phyloP scores from a whole-genome alignment of 2,797 vertebrate species.

The Morus bassanus region DNA sequence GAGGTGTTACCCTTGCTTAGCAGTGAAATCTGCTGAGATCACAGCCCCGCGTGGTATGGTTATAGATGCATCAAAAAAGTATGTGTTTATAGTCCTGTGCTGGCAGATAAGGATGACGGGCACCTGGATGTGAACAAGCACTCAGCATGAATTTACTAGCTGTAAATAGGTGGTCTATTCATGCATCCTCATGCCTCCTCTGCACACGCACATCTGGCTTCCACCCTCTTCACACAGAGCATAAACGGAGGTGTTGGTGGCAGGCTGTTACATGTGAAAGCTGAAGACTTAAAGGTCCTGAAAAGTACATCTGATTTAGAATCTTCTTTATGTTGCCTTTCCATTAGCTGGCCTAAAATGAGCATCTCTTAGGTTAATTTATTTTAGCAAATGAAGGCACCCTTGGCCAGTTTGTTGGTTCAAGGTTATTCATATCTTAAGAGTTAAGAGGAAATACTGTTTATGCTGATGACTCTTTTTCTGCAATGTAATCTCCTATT shows the following conservation, averaged over 20 bases:
- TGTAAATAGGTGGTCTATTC: background rate
- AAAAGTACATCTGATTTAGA: background rate
- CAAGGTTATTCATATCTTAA: background rate
- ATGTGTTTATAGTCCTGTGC: background rate
- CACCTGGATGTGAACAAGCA: background rate
- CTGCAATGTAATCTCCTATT: background rate
- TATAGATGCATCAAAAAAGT: background rate
- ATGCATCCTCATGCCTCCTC: background rate
- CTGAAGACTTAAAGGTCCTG: background rate
- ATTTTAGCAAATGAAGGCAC: background rate
- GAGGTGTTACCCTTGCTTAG: background rate
- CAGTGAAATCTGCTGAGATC: background rate
- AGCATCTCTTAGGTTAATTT: background rate
- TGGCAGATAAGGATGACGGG: background rate
- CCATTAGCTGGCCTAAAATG: background rate
- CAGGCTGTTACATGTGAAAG: background rate
- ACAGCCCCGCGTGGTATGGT: background rate
- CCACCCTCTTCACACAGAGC: background rate
- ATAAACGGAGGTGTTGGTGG: background rate
- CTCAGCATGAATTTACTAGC: background rate
- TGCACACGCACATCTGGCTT: rapidly evolving
- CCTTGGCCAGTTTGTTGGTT: background rate
- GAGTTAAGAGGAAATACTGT: background rate
- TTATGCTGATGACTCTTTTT: background rate
- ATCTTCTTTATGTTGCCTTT: background rate